phyloP scores from a whole-genome alignment of 2,888 invertebrate species.

The Oithona nana region DNA sequence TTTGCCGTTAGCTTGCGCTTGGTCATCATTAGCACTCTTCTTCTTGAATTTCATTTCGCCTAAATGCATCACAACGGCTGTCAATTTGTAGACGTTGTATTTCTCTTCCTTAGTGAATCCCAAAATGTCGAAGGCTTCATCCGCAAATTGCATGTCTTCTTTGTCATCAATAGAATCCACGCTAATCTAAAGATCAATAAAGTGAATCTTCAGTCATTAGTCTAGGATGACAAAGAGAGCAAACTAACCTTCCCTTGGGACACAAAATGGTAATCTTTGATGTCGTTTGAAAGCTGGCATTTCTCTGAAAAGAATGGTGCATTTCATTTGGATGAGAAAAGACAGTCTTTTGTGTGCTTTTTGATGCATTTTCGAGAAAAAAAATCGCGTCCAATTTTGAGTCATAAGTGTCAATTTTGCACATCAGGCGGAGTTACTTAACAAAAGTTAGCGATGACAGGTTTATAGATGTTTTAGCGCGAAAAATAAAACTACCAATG shows the following conservation, averaged over 20 bases:
- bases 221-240: background rate
- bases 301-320: conserved; percentile 28
- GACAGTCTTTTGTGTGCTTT: background rate
- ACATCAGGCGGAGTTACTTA: no score
- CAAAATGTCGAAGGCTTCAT: conserved; percentile 24
- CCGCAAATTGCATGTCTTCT: conserved; percentile 19
- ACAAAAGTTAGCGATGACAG: background rate
- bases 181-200: conserved; percentile 28
- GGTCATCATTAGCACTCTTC: conserved; percentile 36
- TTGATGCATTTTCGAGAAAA: background rate
- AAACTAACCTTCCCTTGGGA: conserved; percentile 33
- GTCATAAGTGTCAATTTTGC: no score
- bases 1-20: conserved; percentile 32
- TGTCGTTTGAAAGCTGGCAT: conserved; percentile 29
- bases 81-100: conserved; percentile 33
- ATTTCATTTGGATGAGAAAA: no score
- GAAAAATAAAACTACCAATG: no score
- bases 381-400: no score
- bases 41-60: conserved; percentile 42
- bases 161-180: conserved; percentile 17
- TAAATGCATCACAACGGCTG: conserved; percentile 36
- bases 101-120: conserved; percentile 28
- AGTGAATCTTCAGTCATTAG: conserved; percentile 29
- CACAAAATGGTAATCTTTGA: conserved; percentile 34
- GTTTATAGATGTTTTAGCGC: background rate